A percentile compares a stretch with the other conserved stretches of the same genome.
phyloP scores from a whole-genome alignment of 1,140 invertebrate genomes.

The Nasonia longicornis region DNA sequence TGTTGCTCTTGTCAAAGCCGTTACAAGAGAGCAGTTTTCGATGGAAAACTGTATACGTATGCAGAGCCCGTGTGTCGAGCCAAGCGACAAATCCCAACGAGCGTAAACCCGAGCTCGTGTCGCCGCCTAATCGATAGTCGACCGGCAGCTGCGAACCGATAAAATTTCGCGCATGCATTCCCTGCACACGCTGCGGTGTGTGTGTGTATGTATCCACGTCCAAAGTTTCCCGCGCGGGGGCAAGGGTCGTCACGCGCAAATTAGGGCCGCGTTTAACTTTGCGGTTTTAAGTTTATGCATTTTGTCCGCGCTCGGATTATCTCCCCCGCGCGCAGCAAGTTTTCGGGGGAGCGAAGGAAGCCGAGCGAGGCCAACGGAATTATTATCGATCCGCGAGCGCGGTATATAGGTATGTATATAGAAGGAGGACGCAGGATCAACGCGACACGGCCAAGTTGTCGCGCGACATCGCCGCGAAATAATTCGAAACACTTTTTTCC shows the following conservation, averaged over 20 bases:
- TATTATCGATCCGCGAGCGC: conserved; percentile 4
- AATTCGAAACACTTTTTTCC: conserved; percentile 7
- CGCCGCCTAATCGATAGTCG: neutral
- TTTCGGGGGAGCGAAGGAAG: conserved; percentile 32
- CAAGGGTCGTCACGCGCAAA: conserved; percentile 39
- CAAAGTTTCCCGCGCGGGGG: neutral
- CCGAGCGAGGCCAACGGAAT: conserved; percentile 5
- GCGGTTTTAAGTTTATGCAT: conserved; percentile 56
- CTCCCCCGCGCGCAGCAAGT: neutral
- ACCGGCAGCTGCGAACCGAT: neutral
- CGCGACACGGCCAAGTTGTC: conserved; percentile 23
- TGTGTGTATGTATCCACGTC: neutral
- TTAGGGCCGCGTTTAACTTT: conserved; percentile 56
- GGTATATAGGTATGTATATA: neutral
- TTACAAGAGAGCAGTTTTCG: no score
- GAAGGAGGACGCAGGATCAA: neutral
- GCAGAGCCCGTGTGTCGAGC: no score
- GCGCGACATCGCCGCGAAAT: conserved; percentile 23
- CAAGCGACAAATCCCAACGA: no score
- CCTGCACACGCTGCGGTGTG: neutral
- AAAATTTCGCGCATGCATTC: neutral
- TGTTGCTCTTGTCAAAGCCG: no score
- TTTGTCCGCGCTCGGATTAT: conserved; percentile 45
- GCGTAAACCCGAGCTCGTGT: neutral
- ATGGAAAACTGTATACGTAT: no score